Evolutionary conservation across 2,888 invertebrate genomes (phyloP), one percentile per base, ranked within the genome.

Genomic region (Amphipyra tragopoginis): DNA sequence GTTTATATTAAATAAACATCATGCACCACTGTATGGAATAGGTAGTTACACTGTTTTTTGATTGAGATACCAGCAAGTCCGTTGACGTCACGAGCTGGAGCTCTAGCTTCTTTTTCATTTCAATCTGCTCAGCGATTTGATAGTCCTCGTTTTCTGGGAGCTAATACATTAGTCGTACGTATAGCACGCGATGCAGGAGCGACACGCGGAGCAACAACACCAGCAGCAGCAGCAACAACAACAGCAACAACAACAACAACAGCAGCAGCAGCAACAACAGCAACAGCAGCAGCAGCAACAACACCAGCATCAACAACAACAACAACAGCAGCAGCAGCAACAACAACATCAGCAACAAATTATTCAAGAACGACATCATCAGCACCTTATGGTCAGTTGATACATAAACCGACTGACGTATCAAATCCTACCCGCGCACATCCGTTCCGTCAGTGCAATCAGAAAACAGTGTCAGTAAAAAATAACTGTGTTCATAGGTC

Each of bases 281-380:
- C 80, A 81, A 0, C 82, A 82, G 0, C 69, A 69, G 0, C 69
- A 69, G 0, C 68, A 68, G 0, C 72, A 63, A 0, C 68, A 70
- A 0, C 71, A 70, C 0, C 67, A 67, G 0, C 60, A 59, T 0
- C 66, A 67, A 0, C 66, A 66, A 0, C 65, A 65, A 0, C 65
- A 58, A 0, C 65, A 63, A 0, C 65, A 80, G 2, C 76, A 73
- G n/a, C 79, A 80, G 8, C 80, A 71, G 0, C 70, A 69, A 26
- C 68, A 69, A 26, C 86, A 86, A 7, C 90, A 86, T 4, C 86
- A 87, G 0, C 82, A 85, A 21, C 85, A 85, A 29, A 72, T 81
- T 60, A 65, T 85, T 75, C 89, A 90, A 65, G 89, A 89, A 36
- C 77, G 87, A 63, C 90, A 90, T 40, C 87, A 85, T 61, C 51